phyloP scores from a whole-genome alignment of 2,888 invertebrate species.

The Melieria omissa region DNA sequence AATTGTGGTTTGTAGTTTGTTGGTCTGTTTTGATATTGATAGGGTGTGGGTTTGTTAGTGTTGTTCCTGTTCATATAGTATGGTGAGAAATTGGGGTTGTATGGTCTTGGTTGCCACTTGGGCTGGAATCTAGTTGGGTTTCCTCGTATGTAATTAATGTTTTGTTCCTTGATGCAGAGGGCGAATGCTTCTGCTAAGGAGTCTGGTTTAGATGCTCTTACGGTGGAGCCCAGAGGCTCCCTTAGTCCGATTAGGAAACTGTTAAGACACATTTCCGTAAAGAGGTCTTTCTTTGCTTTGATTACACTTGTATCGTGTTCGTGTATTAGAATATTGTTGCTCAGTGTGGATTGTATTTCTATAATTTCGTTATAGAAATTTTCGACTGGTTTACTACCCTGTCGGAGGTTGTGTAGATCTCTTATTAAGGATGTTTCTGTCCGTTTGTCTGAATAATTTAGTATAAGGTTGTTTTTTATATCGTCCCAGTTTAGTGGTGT shows the following conservation, averaged over 20 bases:
- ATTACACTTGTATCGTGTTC: conserved; percentile 42
- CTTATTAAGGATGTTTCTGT: conserved; percentile 41
- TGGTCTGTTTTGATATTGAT: no score
- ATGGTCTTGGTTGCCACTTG: no score
- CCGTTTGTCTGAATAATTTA: conserved; percentile 43
- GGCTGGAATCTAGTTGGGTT: no score
- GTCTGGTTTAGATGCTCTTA: no score
- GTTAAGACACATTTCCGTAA: conserved; percentile 46
- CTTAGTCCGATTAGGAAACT: conserved; percentile 41
- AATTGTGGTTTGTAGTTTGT: no score
- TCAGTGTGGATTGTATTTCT: conserved; percentile 43
- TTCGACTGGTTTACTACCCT: conserved; percentile 39
- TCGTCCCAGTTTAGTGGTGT: conserved; percentile 40
- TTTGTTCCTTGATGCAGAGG: no score
- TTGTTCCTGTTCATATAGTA: no score
- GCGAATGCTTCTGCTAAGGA: no score
- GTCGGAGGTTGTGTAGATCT: conserved; percentile 39
- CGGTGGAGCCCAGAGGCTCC: conserved; percentile 36
- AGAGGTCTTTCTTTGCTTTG: conserved; percentile 41
- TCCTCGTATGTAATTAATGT: no score
- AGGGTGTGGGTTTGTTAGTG: no score
- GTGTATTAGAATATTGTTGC: conserved; percentile 44
- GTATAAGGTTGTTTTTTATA: conserved; percentile 41
- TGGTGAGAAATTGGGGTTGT: no score
- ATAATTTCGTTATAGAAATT: conserved; percentile 43